These are phyloP conservation scores for Monarcha castaneiventris DNA, from an alignment of 2,113 vertebrate species.

Conservation along the genomic window DNA sequence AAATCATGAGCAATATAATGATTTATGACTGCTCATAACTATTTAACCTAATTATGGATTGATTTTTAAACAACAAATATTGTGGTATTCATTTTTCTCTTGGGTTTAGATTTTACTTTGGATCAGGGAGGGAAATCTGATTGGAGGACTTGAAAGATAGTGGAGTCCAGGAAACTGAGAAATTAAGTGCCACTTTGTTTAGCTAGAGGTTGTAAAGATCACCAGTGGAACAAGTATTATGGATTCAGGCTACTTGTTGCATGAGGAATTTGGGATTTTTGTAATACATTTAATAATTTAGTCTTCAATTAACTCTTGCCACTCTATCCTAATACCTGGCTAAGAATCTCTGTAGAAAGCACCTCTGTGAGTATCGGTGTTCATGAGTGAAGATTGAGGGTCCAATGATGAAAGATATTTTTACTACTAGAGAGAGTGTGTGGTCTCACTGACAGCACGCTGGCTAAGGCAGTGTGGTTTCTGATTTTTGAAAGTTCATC, in stretches of 20 bases:
- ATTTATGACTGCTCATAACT: neutral
- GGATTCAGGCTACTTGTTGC: neutral
- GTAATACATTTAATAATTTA: neutral
- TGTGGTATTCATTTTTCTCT: neutral
- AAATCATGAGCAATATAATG: neutral
- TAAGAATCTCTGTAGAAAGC: neutral
- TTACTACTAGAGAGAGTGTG: neutral
- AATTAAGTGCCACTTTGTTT: neutral
- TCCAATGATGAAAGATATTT: neutral
- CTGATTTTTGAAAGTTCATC: neutral
- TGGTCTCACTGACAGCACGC: neutral
- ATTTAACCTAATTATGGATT: neutral
- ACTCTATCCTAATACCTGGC: neutral
- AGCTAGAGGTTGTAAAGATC: neutral
- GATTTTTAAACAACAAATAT: neutral
- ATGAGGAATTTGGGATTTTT: neutral
- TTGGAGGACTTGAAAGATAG: neutral
- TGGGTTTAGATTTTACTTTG: neutral
- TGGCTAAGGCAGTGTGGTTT: neutral
- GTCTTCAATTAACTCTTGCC: neutral
- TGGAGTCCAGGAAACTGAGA: neutral
- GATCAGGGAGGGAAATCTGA: neutral
- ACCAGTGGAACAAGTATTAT: neutral
- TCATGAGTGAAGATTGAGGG: neutral
- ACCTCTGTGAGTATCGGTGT: fast-evolving